Evolutionary conservation across 1,140 invertebrate species (phyloP), one percentile per base, ranked within the genome.

Genomic region (Phocides pigmalion): DNA sequence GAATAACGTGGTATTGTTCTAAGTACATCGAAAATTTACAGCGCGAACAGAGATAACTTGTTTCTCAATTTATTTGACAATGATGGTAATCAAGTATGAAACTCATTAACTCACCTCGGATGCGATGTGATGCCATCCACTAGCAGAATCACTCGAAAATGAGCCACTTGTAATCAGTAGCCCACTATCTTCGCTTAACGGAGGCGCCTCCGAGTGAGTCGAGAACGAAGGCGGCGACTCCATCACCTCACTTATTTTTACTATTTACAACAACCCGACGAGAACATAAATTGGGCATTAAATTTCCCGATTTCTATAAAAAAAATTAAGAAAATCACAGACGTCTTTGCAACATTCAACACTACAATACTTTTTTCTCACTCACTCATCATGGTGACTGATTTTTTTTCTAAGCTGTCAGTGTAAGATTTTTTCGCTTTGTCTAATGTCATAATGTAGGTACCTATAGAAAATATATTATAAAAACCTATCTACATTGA

Each of bases 151-250:
- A 85, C 94, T 94, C 49, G 94, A 94, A 80, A 94, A 91, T 39
- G 94, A 94, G 72, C 93, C 93, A 91, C 93, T 94, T 66, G 93
- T 94, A 79, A 94, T 89, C 56, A 94, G 81, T 58, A 94, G 87
- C 64, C 93, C 93, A 89, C 93, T 94, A 76, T 94, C 93, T 88
- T 94, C 94, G 81, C 93, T 94, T 74, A 94, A 78, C 68, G 90
- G 90, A 78, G 93, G 93, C 64, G 87, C 92, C 78, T 94, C 93
- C 59, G 93, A 94, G 79, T 93, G 92, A 80, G 92, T 92, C 70
- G 93, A 93, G 70, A 93, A 93, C 22, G 93, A 93, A 75, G 93
- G 93, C 73, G 93, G 93, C 64, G 93, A 94, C 86, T 94, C 93
- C 93, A 94, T 93, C 68, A 83, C 79, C 75, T 62, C 70, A 77